phyloP scores from a whole-genome alignment of 2,888 invertebrate species.

The Drosophila kuntzei region DNA sequence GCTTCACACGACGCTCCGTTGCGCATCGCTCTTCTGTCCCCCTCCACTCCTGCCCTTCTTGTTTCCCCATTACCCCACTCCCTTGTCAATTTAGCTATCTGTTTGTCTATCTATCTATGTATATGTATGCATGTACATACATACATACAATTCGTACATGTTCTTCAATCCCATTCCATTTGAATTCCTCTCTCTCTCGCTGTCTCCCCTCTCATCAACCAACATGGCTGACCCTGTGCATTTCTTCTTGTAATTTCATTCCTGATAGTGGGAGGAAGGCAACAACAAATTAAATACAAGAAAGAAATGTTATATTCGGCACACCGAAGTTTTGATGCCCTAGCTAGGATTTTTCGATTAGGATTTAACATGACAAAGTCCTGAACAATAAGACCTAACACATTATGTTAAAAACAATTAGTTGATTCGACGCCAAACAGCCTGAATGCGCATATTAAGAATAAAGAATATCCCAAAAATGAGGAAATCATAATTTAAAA shows the following conservation, averaged over 20 bases:
- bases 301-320: neutral
- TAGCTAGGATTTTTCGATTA: neutral
- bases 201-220: neutral
- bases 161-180: conserved; percentile 30
- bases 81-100: conserved; percentile 68
- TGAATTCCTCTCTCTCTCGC: conserved; percentile 14
- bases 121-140: conserved; percentile 4
- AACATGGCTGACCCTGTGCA: conserved; percentile 55
- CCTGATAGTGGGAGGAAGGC: conserved; percentile 22
- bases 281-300: conserved; percentile 6
- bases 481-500: too few species aligned
- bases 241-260: conserved; percentile 49
- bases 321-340: neutral
- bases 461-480: too few species aligned
- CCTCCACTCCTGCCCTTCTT: neutral
- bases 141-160: too few species aligned
- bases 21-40: conserved; percentile 41
- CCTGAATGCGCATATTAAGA: too few species aligned
- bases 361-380: too few species aligned
- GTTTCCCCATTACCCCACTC: conserved; percentile 2
- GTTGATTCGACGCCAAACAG: too few species aligned
- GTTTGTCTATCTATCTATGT: conserved; percentile 47
- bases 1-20: conserved; percentile 73
- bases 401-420: too few species aligned
- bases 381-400: too few species aligned